phyloP scores from a whole-genome alignment of 92 coral and sea anemone species.

The Ricordea florida region DNA sequence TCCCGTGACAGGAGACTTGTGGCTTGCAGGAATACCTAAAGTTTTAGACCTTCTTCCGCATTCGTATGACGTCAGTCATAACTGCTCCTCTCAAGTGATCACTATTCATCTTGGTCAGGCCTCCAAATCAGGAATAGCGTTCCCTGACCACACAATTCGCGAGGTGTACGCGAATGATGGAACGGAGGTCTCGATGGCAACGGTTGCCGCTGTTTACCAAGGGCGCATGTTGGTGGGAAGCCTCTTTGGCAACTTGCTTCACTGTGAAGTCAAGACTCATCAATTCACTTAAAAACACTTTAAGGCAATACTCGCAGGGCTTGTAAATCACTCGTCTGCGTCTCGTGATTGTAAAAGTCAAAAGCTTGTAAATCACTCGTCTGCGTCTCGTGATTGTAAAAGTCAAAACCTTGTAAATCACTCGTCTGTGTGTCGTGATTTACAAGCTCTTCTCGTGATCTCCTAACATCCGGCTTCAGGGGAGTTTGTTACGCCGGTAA shows the following conservation, averaged over 20 bases:
- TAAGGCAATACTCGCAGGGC: too few species aligned
- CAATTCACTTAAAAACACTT: too few species aligned
- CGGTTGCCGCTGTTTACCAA: background rate
- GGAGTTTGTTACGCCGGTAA: too few species aligned
- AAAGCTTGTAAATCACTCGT: too few species aligned
- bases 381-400: too few species aligned
- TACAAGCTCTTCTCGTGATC: too few species aligned
- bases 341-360: too few species aligned
- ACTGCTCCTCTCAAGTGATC: background rate
- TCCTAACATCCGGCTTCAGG: too few species aligned
- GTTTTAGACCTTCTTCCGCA: background rate
- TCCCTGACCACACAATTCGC: background rate
- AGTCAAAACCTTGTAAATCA: too few species aligned
- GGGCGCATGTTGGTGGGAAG: background rate
- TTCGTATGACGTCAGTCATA: background rate
- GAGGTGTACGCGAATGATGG: conserved; percentile 18
- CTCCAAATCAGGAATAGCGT: background rate
- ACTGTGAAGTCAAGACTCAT: background rate
- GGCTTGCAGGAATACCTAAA: background rate
- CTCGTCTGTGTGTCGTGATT: too few species aligned
- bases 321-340: too few species aligned
- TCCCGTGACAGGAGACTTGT: conserved; percentile 3
- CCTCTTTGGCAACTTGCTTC: background rate
- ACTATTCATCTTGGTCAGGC: background rate
- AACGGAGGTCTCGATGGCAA: background rate